Base-by-base conservation (phyloP, 2,113 vertebrate genomes). In the Pseudorectes ferrugineus region DNA sequence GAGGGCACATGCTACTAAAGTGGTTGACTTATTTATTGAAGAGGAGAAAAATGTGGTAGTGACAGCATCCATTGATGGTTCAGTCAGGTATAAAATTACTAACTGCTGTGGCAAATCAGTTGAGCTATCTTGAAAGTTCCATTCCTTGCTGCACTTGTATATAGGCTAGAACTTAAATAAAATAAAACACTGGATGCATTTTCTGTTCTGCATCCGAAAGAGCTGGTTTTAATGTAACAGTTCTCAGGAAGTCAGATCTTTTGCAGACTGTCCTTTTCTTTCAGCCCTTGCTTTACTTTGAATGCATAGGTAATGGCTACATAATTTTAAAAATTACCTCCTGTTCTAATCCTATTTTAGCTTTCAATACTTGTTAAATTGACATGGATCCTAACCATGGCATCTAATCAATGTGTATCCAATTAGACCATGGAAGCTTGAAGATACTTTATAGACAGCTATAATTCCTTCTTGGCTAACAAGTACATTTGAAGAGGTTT, bases 51-150 rank as follows among this genome's bases (percentile, higher is more conserved):
- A 97, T 35, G 36, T 98, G 71, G 67, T 98, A 59, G 94, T 96
- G 6, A 98, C 97, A 25, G 96, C 97, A 75, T 98, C 98, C 45
- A 10, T 57, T 13, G 98, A 98, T 78, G 95, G 96, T 90, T 98
- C 98, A 28, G 95, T 97, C 66, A 98, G 98, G 97, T 98, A 97
- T 40, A 89, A 80, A 79, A 92, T 82, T 5, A 26, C 20, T 54
- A 55, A 67, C 6, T 58, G 63, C 28, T 71, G 14, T 51, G 40
- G 14, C 51, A 14, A 62, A 57, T 80, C 38, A 66, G 22, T 54
- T 90, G 54, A 80, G 42, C 36, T 72, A 13, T 40, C 49, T 68
- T 54, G 54, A 38, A 43, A 70, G 51, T 78, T 76, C 35, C 20
- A 72, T 21, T 36, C 90, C 31, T 70, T 80, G 51, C 11, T 59